Evolutionary conservation across 2,797 vertebrate genomes (phyloP), one percentile per base, ranked within the genome.

Genomic region (Buphagus erythrorhynchus): DNA sequence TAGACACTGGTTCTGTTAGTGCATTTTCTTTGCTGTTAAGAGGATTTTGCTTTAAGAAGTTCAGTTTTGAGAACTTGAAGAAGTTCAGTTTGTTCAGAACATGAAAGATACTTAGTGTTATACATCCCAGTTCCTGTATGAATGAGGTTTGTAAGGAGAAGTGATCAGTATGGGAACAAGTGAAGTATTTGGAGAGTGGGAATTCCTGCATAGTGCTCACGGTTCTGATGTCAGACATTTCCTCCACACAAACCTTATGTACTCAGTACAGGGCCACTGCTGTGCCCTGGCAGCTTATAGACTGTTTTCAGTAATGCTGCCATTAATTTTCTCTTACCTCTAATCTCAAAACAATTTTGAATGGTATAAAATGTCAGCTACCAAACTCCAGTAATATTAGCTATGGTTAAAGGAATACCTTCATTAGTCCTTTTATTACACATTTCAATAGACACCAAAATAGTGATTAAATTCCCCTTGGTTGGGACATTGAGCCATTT

Each of bases 141-240:
- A 46, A 33, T 62, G 46, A 66, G 18, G n/a, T 51, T 68, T 81
- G 20, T 72, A 17, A 65, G 49, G 21, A 24, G 46, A 58, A n/a
- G 17, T 14, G 25, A 33, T 63, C 9, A 2, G 6, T 67, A 1
- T 38, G 74, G 58, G 28, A 40, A 9, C 22, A 69, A 15, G n/a
- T 46, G 58, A 54, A 6, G 0, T 33, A 6, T 33, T 65, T 66
- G 62, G 35, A 77, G 68, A 72, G n/a, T 26, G 31, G 42, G 21
- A 57, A 46, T 71, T 57, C 13, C 29, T 19, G 29, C 45, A 75
- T 16, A 33, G 26, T 0, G 0, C 35, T 38, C 7, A 0, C 3
- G 20, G 55, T 55, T 83, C 38, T 6, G 5, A 10, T 28, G 7
- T 6, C 21, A 35, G 49, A 33, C 2, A 1, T 40, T 13, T 52